Evolutionary conservation across 2,797 vertebrate genomes (phyloP).

Genomic region (Ataeniobius toweri): DNA sequence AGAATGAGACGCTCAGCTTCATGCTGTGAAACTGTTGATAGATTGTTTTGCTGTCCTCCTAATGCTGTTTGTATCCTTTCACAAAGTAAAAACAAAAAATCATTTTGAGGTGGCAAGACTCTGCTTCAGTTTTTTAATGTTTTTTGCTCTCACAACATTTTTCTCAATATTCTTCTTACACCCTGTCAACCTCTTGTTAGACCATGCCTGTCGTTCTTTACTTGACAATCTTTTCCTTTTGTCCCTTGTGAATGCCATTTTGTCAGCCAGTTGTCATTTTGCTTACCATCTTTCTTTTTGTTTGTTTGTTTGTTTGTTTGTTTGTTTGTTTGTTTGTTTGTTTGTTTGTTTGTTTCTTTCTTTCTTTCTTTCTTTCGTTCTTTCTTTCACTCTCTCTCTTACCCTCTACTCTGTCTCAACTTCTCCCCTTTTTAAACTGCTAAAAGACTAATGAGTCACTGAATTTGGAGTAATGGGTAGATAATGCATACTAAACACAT

Average conservation of each 20-base stretch:
- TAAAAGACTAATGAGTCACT: slow-evolving; percentile 57
- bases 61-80: slow-evolving; percentile 48
- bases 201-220: slow-evolving; percentile 46
- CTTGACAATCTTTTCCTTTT: slow-evolving; percentile 43
- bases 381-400: background rate
- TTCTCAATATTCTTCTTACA: slow-evolving; percentile 32
- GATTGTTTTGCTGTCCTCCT: slow-evolving; percentile 36
- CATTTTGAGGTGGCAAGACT: slow-evolving; percentile 48
- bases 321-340: background rate
- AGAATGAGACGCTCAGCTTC: slow-evolving; percentile 35
- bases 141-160: slow-evolving; percentile 21
- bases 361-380: background rate
- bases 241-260: slow-evolving; percentile 59
- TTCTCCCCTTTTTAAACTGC: slow-evolving; percentile 15
- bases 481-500: background rate
- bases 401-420: background rate
- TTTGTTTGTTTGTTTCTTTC: background rate
- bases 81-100: slow-evolving; percentile 50
- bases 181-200: slow-evolving; percentile 56
- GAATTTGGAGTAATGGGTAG: slow-evolving; percentile 28
- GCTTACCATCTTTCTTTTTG: slow-evolving; percentile 23
- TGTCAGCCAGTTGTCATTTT: slow-evolving; percentile 65
- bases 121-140: slow-evolving; percentile 34
- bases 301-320: background rate
- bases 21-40: slow-evolving; percentile 53